Evolutionary conservation across 2,113 vertebrate genomes (phyloP), one percentile per base, ranked within the genome.

Genomic region (Epinephelus fuscoguttatus): DNA sequence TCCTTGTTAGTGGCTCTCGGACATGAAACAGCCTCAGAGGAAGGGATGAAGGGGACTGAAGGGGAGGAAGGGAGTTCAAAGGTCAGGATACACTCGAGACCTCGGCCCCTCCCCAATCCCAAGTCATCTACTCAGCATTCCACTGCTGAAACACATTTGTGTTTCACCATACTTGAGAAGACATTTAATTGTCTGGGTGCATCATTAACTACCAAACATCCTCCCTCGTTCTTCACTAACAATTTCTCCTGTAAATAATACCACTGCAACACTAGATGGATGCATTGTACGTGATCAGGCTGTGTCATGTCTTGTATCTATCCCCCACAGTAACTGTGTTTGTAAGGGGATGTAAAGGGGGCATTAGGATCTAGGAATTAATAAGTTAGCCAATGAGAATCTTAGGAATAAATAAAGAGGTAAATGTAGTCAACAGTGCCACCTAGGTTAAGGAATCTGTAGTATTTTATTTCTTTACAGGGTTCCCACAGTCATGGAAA

Each of bases 11-110:
- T 14, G 37, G 6, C 3, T 42, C 45, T 68, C 71, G 61, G 27
- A 49, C 50, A 33, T 72, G 61, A 70, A 69, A 72, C 33, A 47
- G 57, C n/a, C 80, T 71, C 33, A 27, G 75, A 63, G 40, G 55
- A n/a, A 55, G 25, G 14, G 12, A 37, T 7, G 0, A 56, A 5
- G 50, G 40, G 13, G 19, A 45, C 11, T 4, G 21, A 56, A 50
- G 17, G 23, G 19, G 10, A 27, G 21, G 15, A 10, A 6, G 5
- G 27, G 60, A 23, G 37, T 53, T 75, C 52, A 69, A 23, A 84
- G 45, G 56, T 81, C 40, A 50, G 57, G n/a, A n/a, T 33, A 4
- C 23, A 69, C 72, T 60, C 13, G 15, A 19, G 55, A 63, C 13
- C 18, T 61, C 21, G 6, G 19, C 4, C 1, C 47, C 15, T 45